Percentiles rank a stretch among this genome's conserved stretches.
These are phyloP conservation scores for Platerodrilus igneus DNA, from an alignment of 2,888 invertebrate species.

Conservation along the genomic window DNA sequence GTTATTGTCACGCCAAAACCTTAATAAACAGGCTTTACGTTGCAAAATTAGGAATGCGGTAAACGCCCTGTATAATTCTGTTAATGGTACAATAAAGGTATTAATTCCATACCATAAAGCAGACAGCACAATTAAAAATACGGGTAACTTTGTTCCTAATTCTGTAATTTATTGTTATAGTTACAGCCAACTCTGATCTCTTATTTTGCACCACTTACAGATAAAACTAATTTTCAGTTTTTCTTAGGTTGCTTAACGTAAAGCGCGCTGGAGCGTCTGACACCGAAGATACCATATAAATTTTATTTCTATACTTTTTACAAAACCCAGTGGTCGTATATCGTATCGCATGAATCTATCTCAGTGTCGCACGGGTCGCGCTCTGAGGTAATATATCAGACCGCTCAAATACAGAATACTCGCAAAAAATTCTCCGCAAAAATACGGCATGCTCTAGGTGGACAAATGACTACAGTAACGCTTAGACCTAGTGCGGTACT, in stretches of 20 bases:
- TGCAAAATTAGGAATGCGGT: too few relatives aligned
- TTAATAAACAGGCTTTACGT: too few relatives aligned
- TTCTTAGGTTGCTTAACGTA: conserved; percentile 13
- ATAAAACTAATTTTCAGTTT: conserved; percentile 19
- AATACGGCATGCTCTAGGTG: too few relatives aligned
- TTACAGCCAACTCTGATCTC: background rate
- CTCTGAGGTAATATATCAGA: conserved; percentile 41
- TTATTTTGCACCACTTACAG: conserved; percentile 6
- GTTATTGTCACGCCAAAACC: too few relatives aligned
- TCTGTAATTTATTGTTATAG: conserved; percentile 11
- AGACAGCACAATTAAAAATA: conserved; percentile 13
- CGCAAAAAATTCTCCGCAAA: conserved; percentile 34
- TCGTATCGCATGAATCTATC: conserved; percentile 44
- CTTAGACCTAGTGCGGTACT: too few relatives aligned
- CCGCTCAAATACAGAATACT: conserved; percentile 41
- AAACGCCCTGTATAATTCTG: too few relatives aligned
- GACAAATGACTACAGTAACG: too few relatives aligned
- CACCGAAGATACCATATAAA: conserved; percentile 33
- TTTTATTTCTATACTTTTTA: conserved; percentile 34
- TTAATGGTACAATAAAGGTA: too few relatives aligned
- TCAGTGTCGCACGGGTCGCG: conserved; percentile 39
- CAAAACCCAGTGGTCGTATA: conserved; percentile 36
- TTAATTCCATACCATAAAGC: too few relatives aligned
- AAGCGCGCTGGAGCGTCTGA: conserved; percentile 19
- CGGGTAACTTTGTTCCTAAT: conserved; percentile 8